Evolutionary conservation across 1,140 invertebrate species (phyloP).

Genomic region (Pygmarrhopalites habei): DNA sequence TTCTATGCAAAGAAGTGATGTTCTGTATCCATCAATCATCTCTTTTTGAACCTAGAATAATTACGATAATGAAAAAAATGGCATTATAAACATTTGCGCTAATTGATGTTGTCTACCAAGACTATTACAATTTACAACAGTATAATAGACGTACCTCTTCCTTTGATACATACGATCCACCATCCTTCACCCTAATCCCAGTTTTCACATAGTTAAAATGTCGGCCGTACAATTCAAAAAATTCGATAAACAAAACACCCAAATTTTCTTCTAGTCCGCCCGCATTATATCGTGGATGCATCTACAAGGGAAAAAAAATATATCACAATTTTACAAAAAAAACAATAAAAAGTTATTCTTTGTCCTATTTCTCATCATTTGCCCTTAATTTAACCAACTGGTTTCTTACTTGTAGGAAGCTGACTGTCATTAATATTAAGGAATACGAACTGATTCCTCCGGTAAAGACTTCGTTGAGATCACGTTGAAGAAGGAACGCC

Average conservation of each 20-base stretch:
- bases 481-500: slow-evolving; percentile 91
- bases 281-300: slow-evolving; percentile 59
- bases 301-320: slow-evolving; percentile 47
- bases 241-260: slow-evolving; percentile 90
- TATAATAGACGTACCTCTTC: slow-evolving; percentile 77
- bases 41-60: slow-evolving; percentile 62
- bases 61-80: too few relatives aligned
- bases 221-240: slow-evolving; percentile 93
- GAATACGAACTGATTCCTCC: slow-evolving; percentile 98
- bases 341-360: background rate
- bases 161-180: slow-evolving; percentile 89
- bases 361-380: background rate
- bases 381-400: background rate
- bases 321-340: too few relatives aligned
- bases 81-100: too few relatives aligned
- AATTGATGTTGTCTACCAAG: too few relatives aligned
- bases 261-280: slow-evolving; percentile 64
- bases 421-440: slow-evolving; percentile 95
- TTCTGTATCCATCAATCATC: slow-evolving; percentile 86
- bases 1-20: slow-evolving; percentile 91
- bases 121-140: too few relatives aligned
- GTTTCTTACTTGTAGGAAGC: slow-evolving; percentile 76
- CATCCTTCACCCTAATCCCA: slow-evolving; percentile 88
- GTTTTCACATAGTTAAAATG: slow-evolving; percentile 95
- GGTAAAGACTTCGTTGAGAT: slow-evolving; percentile 98